Conservation (phyloP, 1,140 invertebrate genomes). For the Drosophila kikkawai region DNA sequence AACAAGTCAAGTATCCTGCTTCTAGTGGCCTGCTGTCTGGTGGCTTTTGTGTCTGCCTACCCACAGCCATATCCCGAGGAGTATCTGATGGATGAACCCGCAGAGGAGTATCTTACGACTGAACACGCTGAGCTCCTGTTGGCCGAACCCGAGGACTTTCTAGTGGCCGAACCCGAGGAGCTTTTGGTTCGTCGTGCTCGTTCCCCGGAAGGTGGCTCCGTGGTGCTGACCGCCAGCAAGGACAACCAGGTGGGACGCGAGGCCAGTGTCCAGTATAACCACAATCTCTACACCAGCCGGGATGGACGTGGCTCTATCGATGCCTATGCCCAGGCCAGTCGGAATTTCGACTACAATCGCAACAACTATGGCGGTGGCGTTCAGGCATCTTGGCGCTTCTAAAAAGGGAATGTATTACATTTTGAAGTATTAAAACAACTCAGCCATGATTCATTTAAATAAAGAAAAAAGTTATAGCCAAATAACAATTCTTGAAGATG, state of each 20-base stretch:
- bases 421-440: slow-evolving; percentile 15
- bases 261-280: slow-evolving; percentile 64
- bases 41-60: slow-evolving; percentile 20
- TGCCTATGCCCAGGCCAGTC: slow-evolving; percentile 72
- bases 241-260: slow-evolving; percentile 56
- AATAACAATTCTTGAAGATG: not conserved
- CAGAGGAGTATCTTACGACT: not conserved
- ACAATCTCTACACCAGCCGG: slow-evolving; percentile 60
- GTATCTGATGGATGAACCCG: not conserved
- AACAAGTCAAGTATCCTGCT: slow-evolving; percentile 28
- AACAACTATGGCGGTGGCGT: slow-evolving; percentile 62
- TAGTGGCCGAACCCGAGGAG: not conserved
- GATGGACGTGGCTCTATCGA: slow-evolving; percentile 73
- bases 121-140: not conserved
- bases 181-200: slow-evolving; percentile 30
- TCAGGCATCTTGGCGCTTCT: slow-evolving; percentile 59
- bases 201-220: slow-evolving; percentile 57
- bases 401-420: slow-evolving; percentile 2
- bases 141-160: not conserved
- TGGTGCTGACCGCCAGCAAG: slow-evolving; percentile 45
- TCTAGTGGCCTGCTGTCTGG: slow-evolving; percentile 35
- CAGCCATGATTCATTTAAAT: slow-evolving; percentile 12
- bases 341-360: slow-evolving; percentile 67
- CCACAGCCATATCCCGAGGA: slow-evolving; percentile 20
- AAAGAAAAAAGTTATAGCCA: slow-evolving; percentile 11